These are phyloP conservation scores for Syrmaticus mikado DNA, from an alignment of 2,113 vertebrate species.

Conservation along the genomic window DNA sequence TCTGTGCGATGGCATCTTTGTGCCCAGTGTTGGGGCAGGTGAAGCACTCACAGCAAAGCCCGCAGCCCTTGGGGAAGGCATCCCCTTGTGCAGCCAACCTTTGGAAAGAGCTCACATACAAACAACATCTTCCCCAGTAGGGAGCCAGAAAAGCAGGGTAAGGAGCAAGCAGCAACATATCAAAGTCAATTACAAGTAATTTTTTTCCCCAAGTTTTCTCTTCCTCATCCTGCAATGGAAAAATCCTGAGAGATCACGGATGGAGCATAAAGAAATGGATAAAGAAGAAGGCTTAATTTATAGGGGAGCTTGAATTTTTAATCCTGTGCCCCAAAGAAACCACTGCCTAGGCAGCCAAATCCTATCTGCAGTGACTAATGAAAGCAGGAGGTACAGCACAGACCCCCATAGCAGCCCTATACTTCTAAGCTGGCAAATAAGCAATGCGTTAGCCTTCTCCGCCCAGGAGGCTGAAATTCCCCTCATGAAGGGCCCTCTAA, in stretches of 20 bases:
- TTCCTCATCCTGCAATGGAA: not conserved
- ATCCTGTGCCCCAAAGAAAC: conserved; percentile 65
- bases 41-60: not conserved
- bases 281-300: conserved; percentile 44
- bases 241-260: not conserved
- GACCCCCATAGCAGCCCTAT: conserved; percentile 6
- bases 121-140: not conserved
- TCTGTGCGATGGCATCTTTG: rapidly evolving
- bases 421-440: conserved; percentile 38
- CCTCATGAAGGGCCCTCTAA: conserved; percentile 53
- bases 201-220: not conserved
- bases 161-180: not conserved
- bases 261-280: not conserved
- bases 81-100: not conserved
- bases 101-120: not conserved
- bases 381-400: conserved; percentile 31
- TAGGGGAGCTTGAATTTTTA: conserved; percentile 46
- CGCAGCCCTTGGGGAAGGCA: not conserved
- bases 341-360: conserved; percentile 32
- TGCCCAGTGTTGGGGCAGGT: not conserved
- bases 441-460: conserved; percentile 35
- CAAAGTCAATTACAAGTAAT: not conserved
- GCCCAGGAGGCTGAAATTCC: conserved; percentile 66
- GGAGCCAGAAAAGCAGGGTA: not conserved
- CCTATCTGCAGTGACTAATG: conserved; percentile 46